These are phyloP conservation scores for Rhyacophila evoluta DNA, from an alignment of 2,888 invertebrate species.

Conservation along the genomic window DNA sequence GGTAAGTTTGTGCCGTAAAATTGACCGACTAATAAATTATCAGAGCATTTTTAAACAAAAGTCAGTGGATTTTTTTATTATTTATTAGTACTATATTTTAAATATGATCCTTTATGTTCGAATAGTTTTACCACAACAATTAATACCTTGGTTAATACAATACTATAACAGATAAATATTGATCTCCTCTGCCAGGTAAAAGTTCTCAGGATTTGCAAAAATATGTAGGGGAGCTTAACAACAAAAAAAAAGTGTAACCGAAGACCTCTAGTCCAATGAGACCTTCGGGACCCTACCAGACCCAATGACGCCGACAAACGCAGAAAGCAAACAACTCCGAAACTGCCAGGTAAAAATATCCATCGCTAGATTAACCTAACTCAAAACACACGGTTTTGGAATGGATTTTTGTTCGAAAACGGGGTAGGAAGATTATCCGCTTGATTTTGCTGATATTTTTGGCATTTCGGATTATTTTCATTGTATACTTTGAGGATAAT, in stretches of 20 bases:
- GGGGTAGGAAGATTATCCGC: constrained; percentile 9
- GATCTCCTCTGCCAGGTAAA: neutral
- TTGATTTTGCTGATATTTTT: neutral
- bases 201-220: constrained; percentile 52
- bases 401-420: neutral
- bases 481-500: too few species aligned
- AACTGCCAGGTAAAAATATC: constrained; percentile 38
- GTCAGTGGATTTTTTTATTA: too few species aligned
- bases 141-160: too few species aligned
- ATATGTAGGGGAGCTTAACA: constrained; percentile 36
- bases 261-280: constrained; percentile 29
- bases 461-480: neutral
- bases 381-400: constrained; percentile 27
- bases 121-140: too few species aligned
- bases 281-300: constrained; percentile 43
- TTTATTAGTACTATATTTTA: too few species aligned
- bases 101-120: too few species aligned
- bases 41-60: too few species aligned
- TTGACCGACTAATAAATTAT: too few species aligned
- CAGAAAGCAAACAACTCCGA: constrained; percentile 40
- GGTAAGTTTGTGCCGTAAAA: too few species aligned
- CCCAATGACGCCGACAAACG: constrained; percentile 53
- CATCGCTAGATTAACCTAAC: constrained; percentile 42
- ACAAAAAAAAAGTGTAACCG: constrained; percentile 46
- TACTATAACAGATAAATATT: too few species aligned